Base-by-base conservation (phyloP, 2,113 vertebrate species). In the Panthera uncia region DNA sequence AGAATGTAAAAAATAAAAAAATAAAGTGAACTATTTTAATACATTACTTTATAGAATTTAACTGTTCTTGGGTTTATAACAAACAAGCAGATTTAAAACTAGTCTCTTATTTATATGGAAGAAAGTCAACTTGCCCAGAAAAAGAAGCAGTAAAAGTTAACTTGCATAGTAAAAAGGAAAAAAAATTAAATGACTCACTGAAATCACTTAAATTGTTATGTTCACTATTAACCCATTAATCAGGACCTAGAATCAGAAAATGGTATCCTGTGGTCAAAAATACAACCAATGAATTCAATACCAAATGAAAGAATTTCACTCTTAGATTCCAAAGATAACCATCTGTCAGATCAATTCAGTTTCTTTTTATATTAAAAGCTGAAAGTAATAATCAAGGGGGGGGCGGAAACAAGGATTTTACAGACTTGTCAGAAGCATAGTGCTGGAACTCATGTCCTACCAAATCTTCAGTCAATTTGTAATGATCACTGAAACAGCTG, bases 151-250 rank as follows among this genome's bases (percentile, higher is more conserved):
- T 78, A 41, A 63, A 78, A 63, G 41, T 76, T 52, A 80, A 69
- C 41, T 80, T 84, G 73, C 27, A 92, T 6, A 50, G 38, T 31
- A 74, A 79, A 52, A 18, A 18, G 15, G 14, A 11, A 52, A 69
- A 52, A 55, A 85, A 45, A 4, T 92, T 13, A 94, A 95, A 89
- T 63, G 41, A 89, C 15, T 52, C 25, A 78, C 41, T 93, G 55
- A 92, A 87, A 85, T 50, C 29, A 83, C 78, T 65, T 91, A 76
- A 95, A 87, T 83, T 76, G 57, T 7, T 80, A 38, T 38, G 95
- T 92, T 97, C 48, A 90, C 45, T 80, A 89, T 63, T 87, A 95
- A 95, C 94, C 29, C 1, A 79, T 66, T 84, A 93, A 82, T 71
- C 21, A 68, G 63, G 31, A 73, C n/a, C n/a, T 8, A 48, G 18